These are phyloP conservation scores for Anastrepha ludens DNA, from an alignment of 1,140 invertebrate genomes.

Conservation along the genomic window DNA sequence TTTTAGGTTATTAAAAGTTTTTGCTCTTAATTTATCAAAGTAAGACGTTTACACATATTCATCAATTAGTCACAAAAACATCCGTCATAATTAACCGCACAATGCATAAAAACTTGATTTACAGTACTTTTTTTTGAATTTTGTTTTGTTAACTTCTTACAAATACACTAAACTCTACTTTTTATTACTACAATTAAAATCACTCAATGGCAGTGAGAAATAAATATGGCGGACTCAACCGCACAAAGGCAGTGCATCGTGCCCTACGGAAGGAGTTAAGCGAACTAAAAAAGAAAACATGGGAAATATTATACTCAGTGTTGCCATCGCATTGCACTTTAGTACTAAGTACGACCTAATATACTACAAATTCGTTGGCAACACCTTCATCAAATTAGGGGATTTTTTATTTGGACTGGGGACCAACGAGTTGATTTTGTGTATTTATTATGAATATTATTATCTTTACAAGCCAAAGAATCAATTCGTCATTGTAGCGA, in stretches of 20 bases:
- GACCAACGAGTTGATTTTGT: no score
- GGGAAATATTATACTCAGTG: slow-evolving; percentile 33
- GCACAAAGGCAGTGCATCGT: slow-evolving; percentile 50
- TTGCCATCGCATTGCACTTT: not conserved
- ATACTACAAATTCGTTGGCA: slow-evolving; percentile 15
- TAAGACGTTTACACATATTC: slow-evolving; percentile 19
- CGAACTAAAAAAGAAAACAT: slow-evolving; percentile 53
- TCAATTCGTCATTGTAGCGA: no score
- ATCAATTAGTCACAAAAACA: not conserved
- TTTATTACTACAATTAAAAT: slow-evolving; percentile 53
- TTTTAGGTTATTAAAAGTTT: slow-evolving; percentile 1
- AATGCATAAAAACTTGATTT: slow-evolving; percentile 38
- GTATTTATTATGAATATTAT: no score
- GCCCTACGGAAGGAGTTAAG: slow-evolving; percentile 48
- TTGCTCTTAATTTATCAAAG: not conserved
- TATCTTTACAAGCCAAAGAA: no score
- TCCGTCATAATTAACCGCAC: not conserved
- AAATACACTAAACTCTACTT: slow-evolving; percentile 48
- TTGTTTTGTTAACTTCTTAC: slow-evolving; percentile 51
- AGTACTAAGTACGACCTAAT: not conserved
- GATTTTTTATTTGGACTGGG: no score
- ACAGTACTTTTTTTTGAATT: not conserved
- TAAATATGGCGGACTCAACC: slow-evolving; percentile 53
- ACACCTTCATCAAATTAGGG: not conserved
- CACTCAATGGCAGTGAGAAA: slow-evolving; percentile 53